Percentiles rank a stretch among this genome's conserved stretches.
These are phyloP conservation scores for Lagria hirta DNA, from an alignment of 2,888 invertebrate species.

Conservation along the genomic window DNA sequence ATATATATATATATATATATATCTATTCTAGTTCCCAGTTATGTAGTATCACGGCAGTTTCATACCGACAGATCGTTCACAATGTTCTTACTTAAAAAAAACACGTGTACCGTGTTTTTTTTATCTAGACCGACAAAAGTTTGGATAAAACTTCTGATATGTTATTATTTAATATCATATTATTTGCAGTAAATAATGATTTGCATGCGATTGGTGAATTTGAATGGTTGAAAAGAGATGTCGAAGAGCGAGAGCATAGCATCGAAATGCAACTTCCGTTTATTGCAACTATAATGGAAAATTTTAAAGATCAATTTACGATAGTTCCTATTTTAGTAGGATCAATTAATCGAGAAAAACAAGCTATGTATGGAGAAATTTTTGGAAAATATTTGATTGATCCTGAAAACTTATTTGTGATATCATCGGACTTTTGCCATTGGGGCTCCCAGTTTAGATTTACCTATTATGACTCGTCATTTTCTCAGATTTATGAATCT, in stretches of 20 bases:
- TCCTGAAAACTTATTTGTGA: constrained; percentile 90
- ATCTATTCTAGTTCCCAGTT: too few relatives aligned
- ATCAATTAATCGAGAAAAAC: constrained; percentile 83
- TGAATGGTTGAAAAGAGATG: constrained; percentile 88
- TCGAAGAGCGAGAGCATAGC: constrained; percentile 97
- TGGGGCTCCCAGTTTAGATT: constrained; percentile 95
- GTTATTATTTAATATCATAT: neutral
- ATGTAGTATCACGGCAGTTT: too few relatives aligned
- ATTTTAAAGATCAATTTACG: constrained; percentile 84
- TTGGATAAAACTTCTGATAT: too few relatives aligned
- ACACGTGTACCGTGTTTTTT: too few relatives aligned
- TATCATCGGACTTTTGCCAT: constrained; percentile 99
- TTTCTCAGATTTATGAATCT: constrained; percentile 86
- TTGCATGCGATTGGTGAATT: constrained; percentile 86
- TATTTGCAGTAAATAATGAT: constrained; percentile 76
- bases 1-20: too few relatives aligned
- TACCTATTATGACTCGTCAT: constrained; percentile 80
- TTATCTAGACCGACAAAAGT: too few relatives aligned
- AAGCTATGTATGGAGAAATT: constrained; percentile 86
- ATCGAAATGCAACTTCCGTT: constrained; percentile 99
- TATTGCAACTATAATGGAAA: constrained; percentile 98
- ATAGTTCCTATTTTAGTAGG: constrained; percentile 97
- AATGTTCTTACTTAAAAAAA: too few relatives aligned
- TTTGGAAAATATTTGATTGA: constrained; percentile 89
- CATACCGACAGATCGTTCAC: too few relatives aligned